phyloP scores from a whole-genome alignment of 2,113 vertebrate genomes.

The Galbula dea region DNA sequence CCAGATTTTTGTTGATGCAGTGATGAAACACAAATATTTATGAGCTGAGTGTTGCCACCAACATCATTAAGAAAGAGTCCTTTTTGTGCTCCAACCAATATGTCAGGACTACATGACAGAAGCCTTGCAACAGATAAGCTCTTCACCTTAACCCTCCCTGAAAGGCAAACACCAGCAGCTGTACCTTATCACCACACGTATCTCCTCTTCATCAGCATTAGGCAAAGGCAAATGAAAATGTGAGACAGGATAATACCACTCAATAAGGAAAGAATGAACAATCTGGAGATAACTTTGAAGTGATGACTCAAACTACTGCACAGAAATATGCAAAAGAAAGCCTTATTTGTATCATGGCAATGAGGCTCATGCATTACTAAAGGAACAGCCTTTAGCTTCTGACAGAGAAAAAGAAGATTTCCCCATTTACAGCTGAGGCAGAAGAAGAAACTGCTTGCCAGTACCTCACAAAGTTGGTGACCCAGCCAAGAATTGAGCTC shows the following conservation, averaged over 20 bases:
- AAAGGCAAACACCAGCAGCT: not conserved
- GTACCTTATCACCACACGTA: accelerated
- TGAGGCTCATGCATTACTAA: not conserved
- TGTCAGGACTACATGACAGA: not conserved
- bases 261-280: not conserved
- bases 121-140: not conserved
- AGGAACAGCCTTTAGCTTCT: not conserved
- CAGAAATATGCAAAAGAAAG: not conserved
- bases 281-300: not conserved
- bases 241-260: not conserved
- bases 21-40: constrained; percentile 71
- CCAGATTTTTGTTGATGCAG: constrained; percentile 36
- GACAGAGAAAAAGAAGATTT: not conserved
- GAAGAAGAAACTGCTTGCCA: not conserved
- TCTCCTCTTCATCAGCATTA: not conserved
- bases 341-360: not conserved
- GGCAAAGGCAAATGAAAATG: not conserved
- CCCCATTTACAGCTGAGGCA: not conserved
- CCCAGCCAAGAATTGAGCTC: not conserved
- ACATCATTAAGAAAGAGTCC: constrained; percentile 12
- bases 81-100: not conserved
- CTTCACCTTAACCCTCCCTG: not conserved
- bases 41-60: not conserved
- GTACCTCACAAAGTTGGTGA: not conserved
- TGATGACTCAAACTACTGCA: not conserved